Evolutionary conservation across 2,113 vertebrate genomes (phyloP).

Genomic region (Sterna hirundo): DNA sequence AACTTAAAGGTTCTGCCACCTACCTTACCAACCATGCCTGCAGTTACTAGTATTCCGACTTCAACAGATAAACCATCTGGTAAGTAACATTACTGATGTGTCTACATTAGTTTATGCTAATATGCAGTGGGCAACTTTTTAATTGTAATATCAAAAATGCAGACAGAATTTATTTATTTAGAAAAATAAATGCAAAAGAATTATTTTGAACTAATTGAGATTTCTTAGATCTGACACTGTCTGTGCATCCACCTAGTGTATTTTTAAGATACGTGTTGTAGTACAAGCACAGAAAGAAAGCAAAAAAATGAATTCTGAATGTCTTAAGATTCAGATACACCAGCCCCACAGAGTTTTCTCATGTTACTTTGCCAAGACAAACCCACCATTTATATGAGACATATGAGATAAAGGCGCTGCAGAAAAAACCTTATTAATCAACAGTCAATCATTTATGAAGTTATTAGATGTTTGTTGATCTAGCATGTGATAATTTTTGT

Average conservation of each 20-base stretch:
- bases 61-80: constrained; percentile 94
- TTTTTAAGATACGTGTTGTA: neutral
- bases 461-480: neutral
- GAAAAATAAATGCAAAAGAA: neutral
- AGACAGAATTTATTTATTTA: neutral
- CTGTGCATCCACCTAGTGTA: neutral
- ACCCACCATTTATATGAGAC: neutral
- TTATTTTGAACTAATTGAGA: neutral
- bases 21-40: constrained; percentile 89
- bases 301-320: neutral
- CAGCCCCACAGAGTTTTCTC: neutral
- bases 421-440: neutral
- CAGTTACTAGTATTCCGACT: constrained; percentile 86
- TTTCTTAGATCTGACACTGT: neutral
- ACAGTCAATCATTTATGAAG: neutral
- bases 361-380: neutral
- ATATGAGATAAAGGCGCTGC: neutral
- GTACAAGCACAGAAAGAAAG: neutral
- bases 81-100: constrained; percentile 71
- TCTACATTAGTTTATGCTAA: neutral
- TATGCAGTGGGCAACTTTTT: neutral
- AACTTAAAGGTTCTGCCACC: constrained; percentile 87
- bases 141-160: neutral
- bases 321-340: neutral
- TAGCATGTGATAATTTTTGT: neutral